Evolutionary conservation across 2,113 vertebrate genomes (phyloP), one percentile per base, ranked within the genome.

Genomic region (Balaeniceps rex): DNA sequence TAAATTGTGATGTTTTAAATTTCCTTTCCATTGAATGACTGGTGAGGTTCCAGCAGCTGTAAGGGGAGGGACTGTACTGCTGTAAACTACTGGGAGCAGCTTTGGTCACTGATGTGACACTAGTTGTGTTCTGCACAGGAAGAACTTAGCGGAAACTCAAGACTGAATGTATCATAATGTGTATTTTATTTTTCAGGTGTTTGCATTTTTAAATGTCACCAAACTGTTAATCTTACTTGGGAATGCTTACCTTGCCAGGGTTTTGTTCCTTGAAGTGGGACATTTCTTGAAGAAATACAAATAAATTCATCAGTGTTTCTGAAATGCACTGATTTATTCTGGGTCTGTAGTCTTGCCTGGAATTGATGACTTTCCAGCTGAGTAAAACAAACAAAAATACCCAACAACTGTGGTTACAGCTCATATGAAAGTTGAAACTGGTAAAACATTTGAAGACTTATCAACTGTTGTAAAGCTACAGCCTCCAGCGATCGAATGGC

Each of bases 191-290:
- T 57, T 75, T 14, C 19, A 40, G 26, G 36, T 40, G 10, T 31
- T 44, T 36, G 13, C 2, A 3, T 51, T 22, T 13, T 22, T 3
- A 38, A 63, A 75, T 69, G 19, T 83, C 34, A 65, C 10, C 6
- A 8, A 90, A 44, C 19, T 51, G 11, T 58, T 90, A 46, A 25
- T 38, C 36, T 66, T 66, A 14, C 6, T 31, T 28, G 28, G 16
- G 28, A 82, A 66, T 34, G 96, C 96, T 98, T 98, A 99, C 99
- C 99, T 99, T 99, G 88, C 99, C 99, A 19, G 99, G 99, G 94
- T 99, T 99, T 96, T 99, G 99, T 97, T 99, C 99, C 96, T 99
- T 99, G 94, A 99, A 99, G 84, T 98, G 98, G 40, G 99, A 99
- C 64, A 99, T 99, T 98, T 99, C 99, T 97, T 99, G 98, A 81